A percentile compares a stretch with the other conserved stretches of the same genome.
Conservation (phyloP, 1,140 invertebrate genomes). For the Cotesia typhae region DNA sequence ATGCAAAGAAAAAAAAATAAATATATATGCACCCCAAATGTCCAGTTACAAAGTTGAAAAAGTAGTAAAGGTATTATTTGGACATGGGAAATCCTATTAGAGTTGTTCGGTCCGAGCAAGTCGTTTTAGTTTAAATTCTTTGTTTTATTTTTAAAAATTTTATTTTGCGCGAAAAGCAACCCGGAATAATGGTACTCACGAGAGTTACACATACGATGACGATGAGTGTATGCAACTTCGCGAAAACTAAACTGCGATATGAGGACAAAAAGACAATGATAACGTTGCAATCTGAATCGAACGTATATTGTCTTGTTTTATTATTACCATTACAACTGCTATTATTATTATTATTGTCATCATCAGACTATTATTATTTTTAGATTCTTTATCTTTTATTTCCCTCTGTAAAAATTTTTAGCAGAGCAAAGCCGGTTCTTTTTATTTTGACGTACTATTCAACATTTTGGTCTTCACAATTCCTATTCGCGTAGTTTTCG, state of each 20-base stretch:
- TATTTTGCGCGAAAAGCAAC: slow-evolving; percentile 17
- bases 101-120: slow-evolving; percentile 32
- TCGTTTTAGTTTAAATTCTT: neutral
- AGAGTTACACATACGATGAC: neutral
- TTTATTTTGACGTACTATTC: slow-evolving; percentile 22
- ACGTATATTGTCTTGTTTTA: too few relatives aligned
- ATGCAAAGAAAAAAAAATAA: neutral
- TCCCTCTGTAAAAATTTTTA: too few relatives aligned
- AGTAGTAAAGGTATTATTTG: slow-evolving; percentile 3
- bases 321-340: too few relatives aligned
- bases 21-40: neutral
- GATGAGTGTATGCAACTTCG: neutral
- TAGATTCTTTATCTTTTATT: too few relatives aligned
- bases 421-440: neutral
- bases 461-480: slow-evolving; percentile 25
- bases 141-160: too few relatives aligned
- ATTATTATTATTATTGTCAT: too few relatives aligned
- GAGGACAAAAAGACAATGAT: neutral
- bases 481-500: slow-evolving; percentile 15
- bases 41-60: neutral
- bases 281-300: neutral
- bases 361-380: too few relatives aligned
- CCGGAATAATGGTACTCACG: neutral
- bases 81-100: slow-evolving; percentile 33
- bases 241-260: neutral